A percentile compares a stretch with the other conserved stretches of the same genome.
phyloP scores from a whole-genome alignment of 1,140 invertebrate species.

The Drosophila murphyi region DNA sequence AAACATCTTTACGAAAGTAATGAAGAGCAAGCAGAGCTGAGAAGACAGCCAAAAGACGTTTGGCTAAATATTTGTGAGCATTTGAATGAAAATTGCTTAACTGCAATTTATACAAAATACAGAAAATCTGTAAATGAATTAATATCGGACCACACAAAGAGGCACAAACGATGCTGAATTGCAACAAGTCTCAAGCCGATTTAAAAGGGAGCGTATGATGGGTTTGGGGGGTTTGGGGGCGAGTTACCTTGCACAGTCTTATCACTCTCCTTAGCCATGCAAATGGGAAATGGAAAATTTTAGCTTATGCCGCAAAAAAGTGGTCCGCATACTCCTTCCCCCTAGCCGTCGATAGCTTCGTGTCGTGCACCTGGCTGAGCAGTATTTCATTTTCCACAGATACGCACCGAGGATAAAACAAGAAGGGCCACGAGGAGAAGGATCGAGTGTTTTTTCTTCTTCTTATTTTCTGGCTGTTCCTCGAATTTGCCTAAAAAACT shows the following conservation, averaged over 20 bases:
- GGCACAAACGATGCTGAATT: slow-evolving; percentile 21
- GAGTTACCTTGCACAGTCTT: neutral
- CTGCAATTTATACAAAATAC: slow-evolving; percentile 53
- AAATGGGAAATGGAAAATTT: slow-evolving; percentile 33
- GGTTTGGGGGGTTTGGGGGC: neutral
- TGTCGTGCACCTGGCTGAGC: neutral
- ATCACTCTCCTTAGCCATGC: slow-evolving; percentile 19
- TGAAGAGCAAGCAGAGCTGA: neutral
- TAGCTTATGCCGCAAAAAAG: slow-evolving; percentile 42
- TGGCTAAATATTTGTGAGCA: slow-evolving; percentile 10
- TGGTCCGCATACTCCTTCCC: neutral
- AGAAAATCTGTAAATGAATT: slow-evolving; percentile 69
- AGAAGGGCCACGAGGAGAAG: neutral
- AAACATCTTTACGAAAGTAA: neutral
- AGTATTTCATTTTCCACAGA: neutral
- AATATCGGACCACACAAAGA: slow-evolving; percentile 48
- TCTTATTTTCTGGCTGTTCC: slow-evolving; percentile 30
- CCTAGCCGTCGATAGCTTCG: too few relatives aligned
- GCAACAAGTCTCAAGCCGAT: slow-evolving; percentile 33
- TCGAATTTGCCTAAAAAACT: slow-evolving; percentile 43
- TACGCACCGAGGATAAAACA: too few relatives aligned
- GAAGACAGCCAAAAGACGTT: neutral
- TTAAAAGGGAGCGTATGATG: neutral
- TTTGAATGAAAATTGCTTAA: slow-evolving; percentile 65
- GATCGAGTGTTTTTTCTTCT: slow-evolving; percentile 7